Base-by-base conservation (phyloP, 2,113 vertebrate genomes). In the Butorides virescens region DNA sequence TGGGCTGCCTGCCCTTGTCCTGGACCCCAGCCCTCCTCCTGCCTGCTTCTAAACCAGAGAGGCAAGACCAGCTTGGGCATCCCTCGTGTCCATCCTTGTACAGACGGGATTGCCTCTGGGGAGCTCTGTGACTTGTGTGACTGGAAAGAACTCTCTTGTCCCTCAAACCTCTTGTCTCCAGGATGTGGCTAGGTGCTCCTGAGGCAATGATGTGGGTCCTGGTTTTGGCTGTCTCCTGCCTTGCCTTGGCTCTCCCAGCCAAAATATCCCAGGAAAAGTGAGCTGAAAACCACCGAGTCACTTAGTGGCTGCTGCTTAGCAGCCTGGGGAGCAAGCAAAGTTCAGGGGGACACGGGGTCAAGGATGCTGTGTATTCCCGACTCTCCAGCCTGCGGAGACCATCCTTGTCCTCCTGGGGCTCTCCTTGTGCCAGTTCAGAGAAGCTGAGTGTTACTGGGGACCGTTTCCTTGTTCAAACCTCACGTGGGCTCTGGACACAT, bases 51-150 rank as follows among this genome's bases (percentile, higher is more conserved):
- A 39, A 34, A 7, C 32, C 46, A 47, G 29, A 25, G 27, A 83
- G 52, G 36, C 56, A 58, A 34, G 30, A 62, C 15, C 17, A 53
- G 15, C 32, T 81, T 78, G 80, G 37, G 26, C 50, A 74, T 18
- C 32, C 29, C 36, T 63, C 0, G 0, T 49, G 20, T 30, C 32
- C 36, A 37, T 55, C 30, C 44, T 3, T 1, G 21, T 14, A 11
- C 50, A 70, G 46, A 61, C 23, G 39, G 44, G 14, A 27, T 37
- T 88, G 71, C 34, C 46, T 53, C 19, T 76, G 46, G 74, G 70
- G 32, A 85, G 34, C 8, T 75, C 37, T 68, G 44, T 71, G 78
- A 22, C 17, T 58, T 74, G 12, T 62, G 46, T 36, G 73, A 7
- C 66, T 86, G 62, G 47, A 47, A 92, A 88, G 19, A 13, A 46